Conservation (phyloP, 2,113 vertebrate species). For the Vanacampus margaritifer region DNA sequence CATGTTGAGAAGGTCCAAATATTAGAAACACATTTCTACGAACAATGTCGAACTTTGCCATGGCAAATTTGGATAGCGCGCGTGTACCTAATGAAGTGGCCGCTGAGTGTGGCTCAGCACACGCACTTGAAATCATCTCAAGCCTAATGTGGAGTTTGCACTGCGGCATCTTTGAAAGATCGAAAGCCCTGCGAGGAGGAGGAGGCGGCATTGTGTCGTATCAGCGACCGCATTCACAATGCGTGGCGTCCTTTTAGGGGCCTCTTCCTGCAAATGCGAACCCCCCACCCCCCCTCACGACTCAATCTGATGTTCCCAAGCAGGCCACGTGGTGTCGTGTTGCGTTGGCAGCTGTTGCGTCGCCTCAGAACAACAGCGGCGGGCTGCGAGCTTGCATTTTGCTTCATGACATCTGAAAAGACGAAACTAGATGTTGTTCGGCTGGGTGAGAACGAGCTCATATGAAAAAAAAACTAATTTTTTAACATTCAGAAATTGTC, state of each 20-base stretch:
- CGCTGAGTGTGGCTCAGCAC: background rate
- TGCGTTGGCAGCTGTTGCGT: slow-evolving; percentile 56
- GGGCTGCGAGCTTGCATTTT: slow-evolving; percentile 40
- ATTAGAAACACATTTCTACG: too few relatives aligned
- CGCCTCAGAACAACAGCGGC: slow-evolving; percentile 44
- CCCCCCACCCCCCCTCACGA: slow-evolving; percentile 31
- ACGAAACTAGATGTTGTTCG: slow-evolving; percentile 27
- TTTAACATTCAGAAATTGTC: too few relatives aligned
- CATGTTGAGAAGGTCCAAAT: too few relatives aligned
- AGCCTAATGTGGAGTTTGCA: slow-evolving; percentile 21
- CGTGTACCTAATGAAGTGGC: background rate
- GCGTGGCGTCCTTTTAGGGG: slow-evolving; percentile 12
- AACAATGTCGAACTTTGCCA: too few relatives aligned
- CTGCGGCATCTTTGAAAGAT: slow-evolving; percentile 44
- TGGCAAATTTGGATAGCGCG: background rate
- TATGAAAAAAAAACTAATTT: too few relatives aligned
- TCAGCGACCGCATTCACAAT: slow-evolving; percentile 28
- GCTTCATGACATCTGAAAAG: slow-evolving; percentile 48
- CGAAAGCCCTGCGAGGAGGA: too few relatives aligned
- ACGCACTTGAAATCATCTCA: background rate
- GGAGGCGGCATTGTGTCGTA: slow-evolving; percentile 33
- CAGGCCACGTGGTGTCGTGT: slow-evolving; percentile 30
- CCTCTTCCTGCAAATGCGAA: slow-evolving; percentile 50
- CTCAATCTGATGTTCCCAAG: slow-evolving; percentile 57
- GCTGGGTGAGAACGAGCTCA: too few relatives aligned